Evolutionary conservation across 2,797 vertebrate species (phyloP).

Genomic region (Sebastes iracundus): DNA sequence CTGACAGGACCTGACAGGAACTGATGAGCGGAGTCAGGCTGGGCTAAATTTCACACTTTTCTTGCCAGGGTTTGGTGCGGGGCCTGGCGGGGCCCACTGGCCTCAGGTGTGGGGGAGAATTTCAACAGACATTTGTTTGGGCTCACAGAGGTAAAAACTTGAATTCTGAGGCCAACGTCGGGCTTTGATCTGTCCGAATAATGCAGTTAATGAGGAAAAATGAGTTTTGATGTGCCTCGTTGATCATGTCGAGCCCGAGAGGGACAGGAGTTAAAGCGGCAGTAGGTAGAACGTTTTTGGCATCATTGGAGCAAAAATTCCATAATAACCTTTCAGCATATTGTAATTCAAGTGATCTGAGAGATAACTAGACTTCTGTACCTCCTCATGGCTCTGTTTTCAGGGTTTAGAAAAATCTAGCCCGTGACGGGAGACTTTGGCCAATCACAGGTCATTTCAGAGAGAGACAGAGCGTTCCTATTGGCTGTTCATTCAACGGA

Average conservation of each 20-base stretch:
- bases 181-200: slow-evolving; percentile 22
- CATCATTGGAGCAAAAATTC: too few species aligned
- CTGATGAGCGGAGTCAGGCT: slow-evolving; percentile 35
- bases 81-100: neutral
- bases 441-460: too few species aligned
- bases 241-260: slow-evolving; percentile 20
- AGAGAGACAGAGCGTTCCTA: too few species aligned
- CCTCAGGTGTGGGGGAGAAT: slow-evolving; percentile 10
- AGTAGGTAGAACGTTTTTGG: too few species aligned
- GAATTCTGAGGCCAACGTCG: neutral
- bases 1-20: slow-evolving; percentile 56
- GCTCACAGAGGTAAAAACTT: neutral
- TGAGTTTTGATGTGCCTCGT: slow-evolving; percentile 18
- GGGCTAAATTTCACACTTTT: slow-evolving; percentile 21
- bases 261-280: slow-evolving; percentile 12
- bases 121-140: slow-evolving; percentile 5
- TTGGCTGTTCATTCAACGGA: too few species aligned
- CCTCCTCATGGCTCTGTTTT: too few species aligned
- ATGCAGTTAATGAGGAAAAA: slow-evolving; percentile 45
- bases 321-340: neutral
- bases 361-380: rapidly evolving
- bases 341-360: too few species aligned
- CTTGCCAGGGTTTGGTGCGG: neutral
- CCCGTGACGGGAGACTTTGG: too few species aligned
- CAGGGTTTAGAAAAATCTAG: too few species aligned